These are phyloP conservation scores for Diogma glabrata DNA, from an alignment of 2,888 invertebrate species.

Conservation along the genomic window DNA sequence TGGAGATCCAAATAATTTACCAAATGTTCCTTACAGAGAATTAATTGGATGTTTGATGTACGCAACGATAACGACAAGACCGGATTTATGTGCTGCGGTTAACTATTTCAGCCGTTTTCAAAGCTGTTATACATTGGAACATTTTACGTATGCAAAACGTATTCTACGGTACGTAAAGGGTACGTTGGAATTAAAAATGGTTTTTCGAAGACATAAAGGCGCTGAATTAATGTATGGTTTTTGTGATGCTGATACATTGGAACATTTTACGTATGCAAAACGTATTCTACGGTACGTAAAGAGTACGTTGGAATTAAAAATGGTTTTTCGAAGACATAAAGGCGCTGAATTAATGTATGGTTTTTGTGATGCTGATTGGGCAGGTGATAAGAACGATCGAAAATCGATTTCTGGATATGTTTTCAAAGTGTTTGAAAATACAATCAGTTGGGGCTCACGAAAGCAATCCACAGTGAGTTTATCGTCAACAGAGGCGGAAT, in stretches of 20 bases:
- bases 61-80: slow-evolving; percentile 11
- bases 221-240: background rate
- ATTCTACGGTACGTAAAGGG: slow-evolving; percentile 15
- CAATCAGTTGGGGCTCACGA: slow-evolving; percentile 13
- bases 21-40: no score
- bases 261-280: no score
- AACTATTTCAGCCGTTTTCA: slow-evolving; percentile 16
- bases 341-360: no score
- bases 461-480: slow-evolving; percentile 16
- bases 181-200: slow-evolving; percentile 5
- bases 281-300: no score
- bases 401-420: slow-evolving; percentile 16
- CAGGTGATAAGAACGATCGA: slow-evolving; percentile 13
- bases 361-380: background rate
- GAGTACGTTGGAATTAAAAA: no score
- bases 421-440: slow-evolving; percentile 15
- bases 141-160: slow-evolving; percentile 12
- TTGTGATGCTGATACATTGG: no score
- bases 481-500: slow-evolving; percentile 18
- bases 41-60: no score
- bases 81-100: slow-evolving; percentile 14
- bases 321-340: no score
- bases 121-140: slow-evolving; percentile 11
- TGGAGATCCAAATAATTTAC: no score
- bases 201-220: background rate